Percentiles rank a stretch among this genome's conserved stretches.
Evolutionary conservation across 92 coral and sea anemone species (phyloP).

Genomic region (Blastomussa wellsi): DNA sequence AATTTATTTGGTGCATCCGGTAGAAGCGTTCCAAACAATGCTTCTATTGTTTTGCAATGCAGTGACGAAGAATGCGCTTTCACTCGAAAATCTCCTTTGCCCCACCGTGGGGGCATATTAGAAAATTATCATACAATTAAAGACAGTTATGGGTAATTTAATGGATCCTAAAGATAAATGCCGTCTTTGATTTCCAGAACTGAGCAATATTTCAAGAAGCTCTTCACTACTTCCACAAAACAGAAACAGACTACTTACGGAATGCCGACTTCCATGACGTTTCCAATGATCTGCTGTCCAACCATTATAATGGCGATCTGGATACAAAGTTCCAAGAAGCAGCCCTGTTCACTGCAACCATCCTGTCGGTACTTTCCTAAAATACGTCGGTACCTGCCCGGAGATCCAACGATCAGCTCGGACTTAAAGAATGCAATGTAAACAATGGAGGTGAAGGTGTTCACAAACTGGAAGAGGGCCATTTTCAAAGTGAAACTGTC

Average conservation of each 20-base stretch:
- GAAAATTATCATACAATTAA: too few relatives aligned
- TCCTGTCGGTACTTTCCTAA: constrained; percentile 66
- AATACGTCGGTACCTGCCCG: constrained; percentile 80
- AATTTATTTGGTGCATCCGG: too few relatives aligned
- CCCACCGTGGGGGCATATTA: too few relatives aligned
- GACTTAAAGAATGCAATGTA: constrained; percentile 99
- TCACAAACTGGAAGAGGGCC: constrained; percentile 97
- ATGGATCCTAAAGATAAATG: too few relatives aligned
- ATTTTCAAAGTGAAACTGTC: constrained; percentile 92
- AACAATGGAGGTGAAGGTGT: constrained; percentile 92
- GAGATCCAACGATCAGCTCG: constrained; percentile 83
- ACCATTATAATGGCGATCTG: constrained; percentile 95
- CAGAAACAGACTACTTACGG: constrained; percentile 98
- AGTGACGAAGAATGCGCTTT: neutral
- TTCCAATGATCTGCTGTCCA: constrained; percentile 93
- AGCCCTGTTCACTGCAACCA: constrained; percentile 96
- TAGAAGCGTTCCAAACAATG: too few relatives aligned
- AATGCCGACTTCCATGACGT: constrained; percentile 85
- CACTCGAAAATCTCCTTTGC: neutral
- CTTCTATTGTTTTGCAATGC: neutral
- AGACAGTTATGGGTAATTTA: too few relatives aligned
- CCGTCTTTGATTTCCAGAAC: too few relatives aligned
- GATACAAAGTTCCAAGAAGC: constrained; percentile 89
- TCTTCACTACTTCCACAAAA: too few relatives aligned
- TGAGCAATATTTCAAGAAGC: too few relatives aligned